Evolutionary conservation across 2,888 invertebrate genomes (phyloP), one percentile per base, ranked within the genome.

Genomic region (Crossocerus cetratus): DNA sequence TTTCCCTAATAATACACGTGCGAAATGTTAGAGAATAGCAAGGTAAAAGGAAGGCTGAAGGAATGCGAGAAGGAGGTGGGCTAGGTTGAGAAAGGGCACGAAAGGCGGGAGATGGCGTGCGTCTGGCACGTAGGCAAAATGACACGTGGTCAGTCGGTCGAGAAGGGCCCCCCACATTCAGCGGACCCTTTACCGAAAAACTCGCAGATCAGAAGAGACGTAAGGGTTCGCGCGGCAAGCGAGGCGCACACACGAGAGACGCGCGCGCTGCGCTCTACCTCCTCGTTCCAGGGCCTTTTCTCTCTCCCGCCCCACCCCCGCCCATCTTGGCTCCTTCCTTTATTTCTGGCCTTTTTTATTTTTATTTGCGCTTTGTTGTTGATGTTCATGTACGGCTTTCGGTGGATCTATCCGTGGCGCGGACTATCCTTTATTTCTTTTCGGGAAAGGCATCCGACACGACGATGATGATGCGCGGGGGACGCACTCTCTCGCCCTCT

Each of bases 291-390:
- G 32, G 32, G 32, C 32, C 32, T 32, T 32, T 32, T 32, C 32
- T 32, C 11, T 11, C 32, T 11, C 32, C 8, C 11, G 32, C 32
- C 32, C 11, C 11, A 32, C 8, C 32, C 21, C 13, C 20, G 22
- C 14, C 11, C 54, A 22, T 13, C 20, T n/a, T 20, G 64, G 55
- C 56, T 68, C 65, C 63, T 64, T 22, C 32, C 32, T 32, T 32
- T 32, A 32, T 32, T 32, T 32, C 32, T 32, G 32, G 44, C 13
- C 16, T 45, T 67, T 76, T 76, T 76, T 76, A 76, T 66, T 72
- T 79, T 80, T 79, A 80, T 77, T 79, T 80, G 77, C 66, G 74
- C 67, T 69, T 65, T 66, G 79, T 80, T 80, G 79, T 79, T 77
- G 81, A 77, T 74, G 77, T 74, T 77, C 80, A 69, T 79, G 74